These are phyloP conservation scores for Gymnobelideus leadbeateri DNA, from an alignment of 2,113 vertebrate species.

Conservation along the genomic window DNA sequence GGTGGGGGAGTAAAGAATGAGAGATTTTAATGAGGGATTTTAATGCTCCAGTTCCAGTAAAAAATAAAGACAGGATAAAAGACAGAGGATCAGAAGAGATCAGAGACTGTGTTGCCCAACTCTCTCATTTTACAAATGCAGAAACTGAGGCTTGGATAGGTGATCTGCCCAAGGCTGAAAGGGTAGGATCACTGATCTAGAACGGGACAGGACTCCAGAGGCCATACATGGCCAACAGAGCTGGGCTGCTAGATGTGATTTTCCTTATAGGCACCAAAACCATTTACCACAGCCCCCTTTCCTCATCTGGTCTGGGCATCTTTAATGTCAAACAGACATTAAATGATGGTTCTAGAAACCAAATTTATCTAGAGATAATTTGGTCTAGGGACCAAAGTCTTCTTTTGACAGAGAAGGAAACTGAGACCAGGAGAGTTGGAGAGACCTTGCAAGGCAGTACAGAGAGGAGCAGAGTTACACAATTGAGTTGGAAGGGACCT, in stretches of 20 bases:
- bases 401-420: not conserved
- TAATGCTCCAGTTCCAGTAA: not conserved
- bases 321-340: not conserved
- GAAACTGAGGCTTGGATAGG: not conserved
- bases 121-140: not conserved
- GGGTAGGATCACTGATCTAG: not conserved
- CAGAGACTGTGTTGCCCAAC: not conserved
- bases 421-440: not conserved
- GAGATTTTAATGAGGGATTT: not conserved
- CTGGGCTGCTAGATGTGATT: not conserved
- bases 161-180: not conserved
- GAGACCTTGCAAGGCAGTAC: not conserved
- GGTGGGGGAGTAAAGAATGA: not conserved
- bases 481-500: too few relatives aligned
- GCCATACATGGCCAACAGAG: not conserved
- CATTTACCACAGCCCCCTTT: not conserved
- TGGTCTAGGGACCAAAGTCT: not conserved
- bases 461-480: not conserved
- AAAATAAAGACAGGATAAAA: not conserved
- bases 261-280: not conserved
- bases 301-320: not conserved
- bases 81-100: not conserved
- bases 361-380: too few relatives aligned
- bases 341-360: not conserved
- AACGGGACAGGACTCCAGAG: not conserved